Base-by-base conservation (phyloP, 2,888 invertebrate genomes). In the Mystacides longicornis region DNA sequence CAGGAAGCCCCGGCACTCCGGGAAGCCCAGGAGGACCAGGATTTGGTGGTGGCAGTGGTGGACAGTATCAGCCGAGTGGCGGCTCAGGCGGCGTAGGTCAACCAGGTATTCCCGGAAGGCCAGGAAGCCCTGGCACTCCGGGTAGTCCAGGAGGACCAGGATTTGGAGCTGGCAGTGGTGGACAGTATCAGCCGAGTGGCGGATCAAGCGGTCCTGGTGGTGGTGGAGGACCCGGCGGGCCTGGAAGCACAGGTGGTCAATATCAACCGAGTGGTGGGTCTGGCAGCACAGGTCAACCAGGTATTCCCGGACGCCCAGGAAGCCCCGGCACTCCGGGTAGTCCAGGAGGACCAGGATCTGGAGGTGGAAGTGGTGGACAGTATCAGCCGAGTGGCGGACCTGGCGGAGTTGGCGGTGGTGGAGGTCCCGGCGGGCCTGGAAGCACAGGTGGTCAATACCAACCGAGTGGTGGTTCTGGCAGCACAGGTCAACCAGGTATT, bases 161-260 rank as follows among this genome's bases (percentile, higher is more conserved):
- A 65, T 50, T 72, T n/a, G n/a, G 27, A 7, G 78, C 54, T 78
- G 81, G 66, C 77, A 53, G 42, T 21, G 64, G 66, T 22, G 51
- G 51, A 50, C 63, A 66, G 37, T 65, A 65, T 33, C 48, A 37
- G 16, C 7, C 37, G 16, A 16, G 37, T 27, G 27, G 27, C 27
- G 11, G 59, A 21, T 70, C 69, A 31, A 67, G 65, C 31, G 62
- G 61, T 18, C 69, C 69, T 16, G 69, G 67, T 18, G 57, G 59
- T 23, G 64, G 66, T 47, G 63, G 63, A 18, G 58, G 59, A 22
- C 64, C 65, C 50, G 66, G 65, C 11, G 63, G 63, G 33, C 70
- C 71, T 27, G 67, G 68, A 21, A 56, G 61, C 33, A 64, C 66
- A 51, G 63, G 63, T 18, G 58, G 60, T 23, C 64, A 65, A 52